Conservation (phyloP, 2,797 vertebrate genomes). For the Erethizon dorsatum region DNA sequence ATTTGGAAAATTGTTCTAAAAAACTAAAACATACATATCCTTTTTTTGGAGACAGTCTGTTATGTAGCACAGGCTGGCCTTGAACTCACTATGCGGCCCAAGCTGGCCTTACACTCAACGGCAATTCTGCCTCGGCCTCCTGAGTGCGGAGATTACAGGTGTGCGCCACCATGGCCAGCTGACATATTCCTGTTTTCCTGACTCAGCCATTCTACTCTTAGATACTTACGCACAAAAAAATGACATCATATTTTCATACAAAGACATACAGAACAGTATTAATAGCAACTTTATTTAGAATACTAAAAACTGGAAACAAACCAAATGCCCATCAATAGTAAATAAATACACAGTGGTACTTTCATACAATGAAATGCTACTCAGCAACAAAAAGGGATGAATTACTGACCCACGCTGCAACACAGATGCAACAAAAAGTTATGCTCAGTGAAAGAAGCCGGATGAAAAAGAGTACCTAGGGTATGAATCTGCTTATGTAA, state of each 20-base stretch:
- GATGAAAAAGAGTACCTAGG: neutral
- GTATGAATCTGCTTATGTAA: neutral
- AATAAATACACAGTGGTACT: neutral
- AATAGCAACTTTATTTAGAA: neutral
- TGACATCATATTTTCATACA: slow-evolving; percentile 24
- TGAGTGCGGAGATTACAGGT: neutral
- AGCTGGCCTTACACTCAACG: no score
- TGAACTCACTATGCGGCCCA: neutral
- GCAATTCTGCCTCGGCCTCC: neutral
- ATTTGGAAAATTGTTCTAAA: slow-evolving; percentile 5
- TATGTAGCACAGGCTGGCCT: neutral
- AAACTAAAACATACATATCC: neutral
- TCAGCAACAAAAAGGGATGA: neutral
- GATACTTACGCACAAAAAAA: neutral
- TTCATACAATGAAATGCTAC: neutral
- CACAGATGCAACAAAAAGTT: neutral
- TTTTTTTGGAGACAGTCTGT: neutral
- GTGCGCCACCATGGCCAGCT: neutral
- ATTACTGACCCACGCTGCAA: neutral
- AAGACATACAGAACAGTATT: neutral
- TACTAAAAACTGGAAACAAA: neutral
- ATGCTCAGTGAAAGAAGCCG: neutral
- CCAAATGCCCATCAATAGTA: neutral
- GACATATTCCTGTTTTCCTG: neutral
- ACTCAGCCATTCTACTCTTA: neutral